phyloP scores from a whole-genome alignment of 2,888 invertebrate species.

The Hirtodrosophila duncani region DNA sequence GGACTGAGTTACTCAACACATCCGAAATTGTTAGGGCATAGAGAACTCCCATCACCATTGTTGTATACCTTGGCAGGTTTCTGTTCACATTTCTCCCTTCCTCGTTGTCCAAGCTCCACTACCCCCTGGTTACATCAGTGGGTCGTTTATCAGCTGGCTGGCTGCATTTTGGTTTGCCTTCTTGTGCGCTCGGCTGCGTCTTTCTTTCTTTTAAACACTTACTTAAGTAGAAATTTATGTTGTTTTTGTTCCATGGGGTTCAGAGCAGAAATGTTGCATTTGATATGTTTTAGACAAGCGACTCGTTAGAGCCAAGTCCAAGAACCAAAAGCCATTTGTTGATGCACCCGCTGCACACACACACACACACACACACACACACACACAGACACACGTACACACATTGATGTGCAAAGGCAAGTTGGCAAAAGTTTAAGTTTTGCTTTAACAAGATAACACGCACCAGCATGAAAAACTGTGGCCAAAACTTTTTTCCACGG shows the following conservation, averaged over 20 bases:
- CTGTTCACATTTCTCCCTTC: too few relatives aligned
- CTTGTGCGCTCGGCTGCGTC: slow-evolving; percentile 46
- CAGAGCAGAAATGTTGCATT: slow-evolving; percentile 63
- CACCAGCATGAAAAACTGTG: slow-evolving; percentile 69
- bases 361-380: slow-evolving; percentile 14
- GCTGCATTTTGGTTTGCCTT: slow-evolving; percentile 10
- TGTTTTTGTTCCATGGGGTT: slow-evolving; percentile 56
- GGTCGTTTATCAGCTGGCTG: slow-evolving; percentile 49
- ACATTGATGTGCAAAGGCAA: slow-evolving; percentile 53
- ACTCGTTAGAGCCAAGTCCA: slow-evolving; percentile 24
- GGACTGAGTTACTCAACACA: too few relatives aligned
- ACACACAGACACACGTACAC: slow-evolving; percentile 26
- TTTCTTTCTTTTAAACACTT: slow-evolving; percentile 69
- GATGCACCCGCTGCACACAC: slow-evolving; percentile 42
- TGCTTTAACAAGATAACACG: slow-evolving; percentile 71
- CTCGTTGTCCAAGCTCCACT: too few relatives aligned
- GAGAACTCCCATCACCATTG: too few relatives aligned
- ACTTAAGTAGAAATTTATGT: slow-evolving; percentile 71
- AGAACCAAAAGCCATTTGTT: slow-evolving; percentile 47
- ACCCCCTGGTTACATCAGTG: too few relatives aligned
- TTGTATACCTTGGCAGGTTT: too few relatives aligned
- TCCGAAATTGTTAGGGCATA: too few relatives aligned
- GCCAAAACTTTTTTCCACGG: slow-evolving; percentile 56
- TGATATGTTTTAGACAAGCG: slow-evolving; percentile 65
- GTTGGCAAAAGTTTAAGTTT: slow-evolving; percentile 66